These are phyloP conservation scores for Eubasilissa regina DNA, from an alignment of 1,140 invertebrate species.

Conservation along the genomic window DNA sequence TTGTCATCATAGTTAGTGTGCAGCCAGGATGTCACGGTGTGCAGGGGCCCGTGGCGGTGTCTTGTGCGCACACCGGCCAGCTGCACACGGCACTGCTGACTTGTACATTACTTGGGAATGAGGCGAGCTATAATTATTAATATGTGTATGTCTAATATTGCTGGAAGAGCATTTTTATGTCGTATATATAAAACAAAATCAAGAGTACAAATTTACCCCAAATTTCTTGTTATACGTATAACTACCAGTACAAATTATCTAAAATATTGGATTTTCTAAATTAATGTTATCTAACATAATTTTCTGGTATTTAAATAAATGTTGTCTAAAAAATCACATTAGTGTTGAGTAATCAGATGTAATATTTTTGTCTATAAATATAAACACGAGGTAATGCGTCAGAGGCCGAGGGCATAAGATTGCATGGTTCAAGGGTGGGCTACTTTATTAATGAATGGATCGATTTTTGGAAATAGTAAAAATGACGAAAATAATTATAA, in stretches of 20 bases:
- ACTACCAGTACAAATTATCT: slow-evolving; percentile 72
- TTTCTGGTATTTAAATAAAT: slow-evolving; percentile 65
- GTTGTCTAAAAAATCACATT: slow-evolving; percentile 53
- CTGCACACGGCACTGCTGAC: not conserved
- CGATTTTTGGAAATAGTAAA: too few relatives aligned
- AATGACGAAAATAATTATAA: too few relatives aligned
- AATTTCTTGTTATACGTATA: slow-evolving; percentile 67
- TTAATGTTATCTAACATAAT: slow-evolving; percentile 71
- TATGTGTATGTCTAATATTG: slow-evolving; percentile 59
- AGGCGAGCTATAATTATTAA: slow-evolving; percentile 55
- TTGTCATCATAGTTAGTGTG: slow-evolving; percentile 49
- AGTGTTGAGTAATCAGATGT: slow-evolving; percentile 48
- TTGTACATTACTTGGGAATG: slow-evolving; percentile 27
- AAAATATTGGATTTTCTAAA: slow-evolving; percentile 66
- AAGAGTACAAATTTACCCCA: slow-evolving; percentile 71
- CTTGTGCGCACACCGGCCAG: not conserved
- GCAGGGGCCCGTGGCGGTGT: not conserved
- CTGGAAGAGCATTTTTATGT: slow-evolving; percentile 59
- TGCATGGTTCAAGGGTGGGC: not conserved
- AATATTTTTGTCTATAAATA: slow-evolving; percentile 52
- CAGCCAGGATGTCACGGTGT: not conserved
- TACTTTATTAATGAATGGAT: too few relatives aligned
- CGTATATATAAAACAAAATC: slow-evolving; percentile 63
- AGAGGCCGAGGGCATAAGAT: not conserved
- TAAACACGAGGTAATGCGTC: slow-evolving; percentile 22